Evolutionary conservation across 1,140 invertebrate species (phyloP).

Genomic region (Lerema accius): DNA sequence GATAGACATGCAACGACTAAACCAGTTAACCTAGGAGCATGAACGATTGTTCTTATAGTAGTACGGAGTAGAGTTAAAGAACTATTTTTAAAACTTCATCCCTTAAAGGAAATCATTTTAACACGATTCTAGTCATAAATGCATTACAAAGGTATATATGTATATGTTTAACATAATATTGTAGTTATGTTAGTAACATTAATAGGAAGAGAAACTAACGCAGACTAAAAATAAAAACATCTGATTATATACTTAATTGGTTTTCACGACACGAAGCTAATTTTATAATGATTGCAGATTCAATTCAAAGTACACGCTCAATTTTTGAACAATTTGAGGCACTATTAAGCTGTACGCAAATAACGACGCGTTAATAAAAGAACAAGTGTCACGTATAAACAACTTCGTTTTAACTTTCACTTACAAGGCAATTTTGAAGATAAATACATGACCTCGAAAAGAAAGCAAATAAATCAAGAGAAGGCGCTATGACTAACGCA

Average conservation of each 20-base stretch:
- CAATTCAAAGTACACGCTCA: neutral
- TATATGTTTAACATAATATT: too few species aligned
- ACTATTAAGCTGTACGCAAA: neutral
- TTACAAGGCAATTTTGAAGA: constrained; percentile 55
- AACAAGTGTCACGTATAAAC: constrained; percentile 50
- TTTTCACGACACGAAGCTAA: neutral
- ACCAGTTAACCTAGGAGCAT: too few species aligned
- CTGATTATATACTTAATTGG: neutral
- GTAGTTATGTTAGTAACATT: too few species aligned
- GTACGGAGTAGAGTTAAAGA: too few species aligned
- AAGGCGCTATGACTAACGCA: constrained; percentile 43
- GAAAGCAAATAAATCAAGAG: constrained; percentile 68
- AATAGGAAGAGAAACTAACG: too few species aligned
- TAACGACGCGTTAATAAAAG: constrained; percentile 25
- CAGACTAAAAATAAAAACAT: neutral
- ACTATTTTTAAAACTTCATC: too few species aligned
- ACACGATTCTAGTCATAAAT: too few species aligned
- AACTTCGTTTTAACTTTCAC: constrained; percentile 67
- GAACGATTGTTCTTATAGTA: too few species aligned
- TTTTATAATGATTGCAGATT: neutral
- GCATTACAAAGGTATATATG: too few species aligned
- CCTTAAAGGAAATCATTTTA: too few species aligned
- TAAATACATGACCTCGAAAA: constrained; percentile 62
- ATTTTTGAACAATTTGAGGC: neutral
- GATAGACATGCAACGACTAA: too few species aligned